A percentile compares a stretch with the other conserved stretches of the same genome.
Evolutionary conservation across 2,888 invertebrate genomes (phyloP).

Genomic region (Ochropleura leucogaster): DNA sequence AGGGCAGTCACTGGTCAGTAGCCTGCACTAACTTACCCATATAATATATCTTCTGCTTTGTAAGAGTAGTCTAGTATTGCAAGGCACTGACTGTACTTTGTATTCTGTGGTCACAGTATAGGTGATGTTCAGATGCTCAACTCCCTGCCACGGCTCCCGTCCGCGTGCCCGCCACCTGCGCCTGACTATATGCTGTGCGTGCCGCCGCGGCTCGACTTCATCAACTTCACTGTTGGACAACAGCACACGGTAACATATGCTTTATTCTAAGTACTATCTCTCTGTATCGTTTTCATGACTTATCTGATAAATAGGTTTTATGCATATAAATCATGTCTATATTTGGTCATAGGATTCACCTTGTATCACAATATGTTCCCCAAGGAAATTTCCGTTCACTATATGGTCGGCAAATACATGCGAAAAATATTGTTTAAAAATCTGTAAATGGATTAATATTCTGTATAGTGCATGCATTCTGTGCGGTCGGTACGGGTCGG

Average conservation of each 20-base stretch:
- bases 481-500: too few relatives aligned
- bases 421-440: neutral
- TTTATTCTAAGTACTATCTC: neutral
- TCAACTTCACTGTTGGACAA: slow-evolving; percentile 80
- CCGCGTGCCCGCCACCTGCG: slow-evolving; percentile 29
- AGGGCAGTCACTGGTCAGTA: neutral
- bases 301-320: neutral
- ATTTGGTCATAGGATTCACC: neutral
- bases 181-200: slow-evolving; percentile 77
- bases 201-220: slow-evolving; percentile 77
- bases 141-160: slow-evolving; percentile 47
- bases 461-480: too few relatives aligned
- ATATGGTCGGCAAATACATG: neutral
- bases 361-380: neutral
- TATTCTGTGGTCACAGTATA: neutral
- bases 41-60: too few relatives aligned
- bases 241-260: slow-evolving; percentile 72
- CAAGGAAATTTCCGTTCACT: neutral
- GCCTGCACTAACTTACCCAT: neutral
- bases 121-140: neutral
- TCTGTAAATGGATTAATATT: neutral
- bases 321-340: neutral
- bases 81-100: neutral
- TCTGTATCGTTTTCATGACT: neutral
- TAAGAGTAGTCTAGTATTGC: too few relatives aligned